Evolutionary conservation across 2,797 vertebrate genomes (phyloP).

Genomic region (Gallirallus australis): DNA sequence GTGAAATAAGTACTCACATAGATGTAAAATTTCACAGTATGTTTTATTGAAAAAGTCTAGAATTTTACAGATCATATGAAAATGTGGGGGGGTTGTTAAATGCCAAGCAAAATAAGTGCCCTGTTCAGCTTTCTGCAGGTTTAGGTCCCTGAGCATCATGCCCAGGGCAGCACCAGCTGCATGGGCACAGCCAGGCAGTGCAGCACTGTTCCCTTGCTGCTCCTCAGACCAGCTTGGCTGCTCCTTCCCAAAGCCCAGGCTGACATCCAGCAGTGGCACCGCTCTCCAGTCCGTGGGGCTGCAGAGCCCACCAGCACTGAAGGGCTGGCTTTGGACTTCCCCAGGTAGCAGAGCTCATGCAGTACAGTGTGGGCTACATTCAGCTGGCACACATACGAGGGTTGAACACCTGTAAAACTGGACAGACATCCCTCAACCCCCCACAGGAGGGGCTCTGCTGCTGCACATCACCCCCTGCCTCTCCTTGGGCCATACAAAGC

Average conservation of each 20-base stretch:
- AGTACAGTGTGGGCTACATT: accelerated
- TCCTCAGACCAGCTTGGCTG: not conserved
- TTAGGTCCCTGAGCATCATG: not conserved
- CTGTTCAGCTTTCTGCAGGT: not conserved
- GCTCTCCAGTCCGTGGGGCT: not conserved
- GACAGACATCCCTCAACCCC: not conserved
- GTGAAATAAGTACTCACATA: not conserved
- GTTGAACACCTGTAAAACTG: not conserved
- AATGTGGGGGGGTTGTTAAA: not conserved
- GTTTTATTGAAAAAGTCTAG: not conserved
- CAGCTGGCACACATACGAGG: not conserved
- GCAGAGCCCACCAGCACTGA: too few species aligned
- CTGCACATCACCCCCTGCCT: not conserved
- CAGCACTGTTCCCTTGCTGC: not conserved
- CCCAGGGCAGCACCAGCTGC: not conserved
- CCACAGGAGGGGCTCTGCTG: not conserved
- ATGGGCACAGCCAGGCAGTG: not conserved
- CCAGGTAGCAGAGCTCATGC: accelerated
- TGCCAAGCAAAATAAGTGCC: not conserved
- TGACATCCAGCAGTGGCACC: accelerated
- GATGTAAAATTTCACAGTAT: not conserved
- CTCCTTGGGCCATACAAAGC: not conserved
- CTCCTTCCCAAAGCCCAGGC: not conserved
- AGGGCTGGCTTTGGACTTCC: too few species aligned
- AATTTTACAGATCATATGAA: not conserved